phyloP scores from a whole-genome alignment of 2,113 vertebrate species.

The Ctenodactylus gundi region DNA sequence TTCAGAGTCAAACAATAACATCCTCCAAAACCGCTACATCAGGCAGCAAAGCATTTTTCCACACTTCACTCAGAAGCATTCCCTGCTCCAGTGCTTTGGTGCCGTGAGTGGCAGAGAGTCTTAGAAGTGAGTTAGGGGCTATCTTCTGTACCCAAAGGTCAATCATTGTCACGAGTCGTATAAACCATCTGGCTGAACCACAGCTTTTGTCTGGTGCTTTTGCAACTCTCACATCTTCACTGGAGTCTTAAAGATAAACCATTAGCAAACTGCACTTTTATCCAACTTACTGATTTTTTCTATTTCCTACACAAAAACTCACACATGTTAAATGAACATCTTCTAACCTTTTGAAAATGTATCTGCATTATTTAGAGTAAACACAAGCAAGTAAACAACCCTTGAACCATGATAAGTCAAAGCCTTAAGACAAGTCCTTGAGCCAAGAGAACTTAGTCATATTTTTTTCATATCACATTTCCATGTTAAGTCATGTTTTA shows the following conservation, averaged over 20 bases:
- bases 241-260: slow-evolving; percentile 14
- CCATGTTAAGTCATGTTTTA: neutral
- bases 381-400: neutral
- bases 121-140: neutral
- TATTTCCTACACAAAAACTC: slow-evolving; percentile 14
- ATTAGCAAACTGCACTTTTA: neutral
- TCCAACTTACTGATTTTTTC: slow-evolving; percentile 12
- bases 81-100: neutral
- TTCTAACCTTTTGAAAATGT: slow-evolving; percentile 45
- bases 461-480: neutral
- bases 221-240: neutral
- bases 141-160: neutral
- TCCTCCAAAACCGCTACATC: neutral
- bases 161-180: neutral
- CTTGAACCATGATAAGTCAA: neutral
- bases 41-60: slow-evolving; percentile 33
- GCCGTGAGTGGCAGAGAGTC: neutral
- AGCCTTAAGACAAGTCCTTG: slow-evolving; percentile 33
- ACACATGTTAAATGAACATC: slow-evolving; percentile 16
- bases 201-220: slow-evolving; percentile 12
- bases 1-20: slow-evolving; percentile 51
- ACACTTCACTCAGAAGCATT: neutral
- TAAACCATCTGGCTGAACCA: neutral
- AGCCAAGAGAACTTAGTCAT: slow-evolving; percentile 25
- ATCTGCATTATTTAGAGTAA: slow-evolving; percentile 28